Base-by-base conservation (phyloP, 2,113 vertebrate species). In the Acrocephalus arundinaceus region DNA sequence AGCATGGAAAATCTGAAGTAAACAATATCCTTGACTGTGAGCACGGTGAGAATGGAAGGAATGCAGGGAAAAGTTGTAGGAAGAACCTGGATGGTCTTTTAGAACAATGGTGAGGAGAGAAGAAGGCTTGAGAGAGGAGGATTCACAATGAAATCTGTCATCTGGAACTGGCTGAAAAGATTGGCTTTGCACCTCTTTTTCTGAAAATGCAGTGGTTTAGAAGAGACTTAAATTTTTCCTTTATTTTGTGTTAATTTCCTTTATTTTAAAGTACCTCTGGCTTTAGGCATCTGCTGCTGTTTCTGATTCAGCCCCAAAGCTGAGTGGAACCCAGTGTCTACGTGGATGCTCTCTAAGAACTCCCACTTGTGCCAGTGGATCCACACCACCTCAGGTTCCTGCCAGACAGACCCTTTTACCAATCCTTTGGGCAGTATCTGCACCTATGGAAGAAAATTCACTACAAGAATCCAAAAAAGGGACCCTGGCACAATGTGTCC, bases 331-430 rank as follows among this genome's bases (percentile, higher is more conserved):
- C 3, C 45, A 15, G 2, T 7, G 65, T n/a, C 31, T 10, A 39
- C 4, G 14, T 52, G 61, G 23, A 21, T 13, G 17, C 13, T 48
- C 71, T 43, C 84, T 28, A 22, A 33, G 39, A 81, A 13, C 15
- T 65, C 25, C 54, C 22, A 4, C 3, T 39, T 0, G 0, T 11
- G 13, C 39, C 54, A 77, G 8, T 14, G 39, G 39, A 48, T 61
- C 46, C 46, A n/a, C 62, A 48, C 7, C 78, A 68, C 30, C 62
- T 41, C 52, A 17, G 20, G 16, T 5, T 88, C 37, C 71, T 87
- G 65, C 41, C 49, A 85, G 31, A 21, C 25, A 12, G 28, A 66
- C 2, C 6, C 43, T 62, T 68, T 39, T 7, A 22, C 41, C n/a
- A 10, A 30, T 27, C 43, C 21, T 66, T 6, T 24, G 28, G 58